These are phyloP conservation scores for Parus major DNA, from an alignment of 2,113 vertebrate species.

Conservation along the genomic window DNA sequence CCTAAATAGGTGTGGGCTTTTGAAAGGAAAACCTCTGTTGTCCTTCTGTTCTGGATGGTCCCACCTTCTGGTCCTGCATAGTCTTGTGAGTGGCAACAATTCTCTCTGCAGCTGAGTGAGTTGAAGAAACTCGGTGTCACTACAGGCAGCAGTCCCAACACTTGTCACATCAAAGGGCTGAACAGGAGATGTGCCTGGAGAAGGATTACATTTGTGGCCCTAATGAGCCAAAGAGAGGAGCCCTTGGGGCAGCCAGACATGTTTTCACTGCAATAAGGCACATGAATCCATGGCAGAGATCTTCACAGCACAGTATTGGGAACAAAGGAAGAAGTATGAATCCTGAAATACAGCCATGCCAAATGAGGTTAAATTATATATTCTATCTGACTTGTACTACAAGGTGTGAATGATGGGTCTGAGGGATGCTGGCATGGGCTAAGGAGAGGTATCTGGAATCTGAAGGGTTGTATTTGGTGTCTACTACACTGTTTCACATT, in stretches of 20 bases:
- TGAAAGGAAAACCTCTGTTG: background rate
- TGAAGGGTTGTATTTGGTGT: background rate
- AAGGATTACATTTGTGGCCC: background rate
- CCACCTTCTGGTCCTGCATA: background rate
- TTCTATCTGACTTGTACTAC: background rate
- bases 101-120: background rate
- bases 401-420: background rate
- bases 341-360: background rate
- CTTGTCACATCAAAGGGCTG: background rate
- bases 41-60: background rate
- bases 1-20: background rate
- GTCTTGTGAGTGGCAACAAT: background rate
- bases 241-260: background rate
- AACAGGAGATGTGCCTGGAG: background rate
- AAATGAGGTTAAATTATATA: background rate
- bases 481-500: background rate
- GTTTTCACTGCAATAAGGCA: background rate
- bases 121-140: background rate
- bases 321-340: background rate
- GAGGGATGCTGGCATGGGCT: background rate
- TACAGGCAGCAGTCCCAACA: background rate
- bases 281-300: background rate
- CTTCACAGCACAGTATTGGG: background rate
- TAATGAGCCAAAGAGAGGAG: background rate
- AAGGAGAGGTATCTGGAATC: background rate